Percentiles rank a stretch among this genome's conserved stretches.
Conservation (phyloP, 2,888 invertebrate species). For the Sesia bembeciformis region DNA sequence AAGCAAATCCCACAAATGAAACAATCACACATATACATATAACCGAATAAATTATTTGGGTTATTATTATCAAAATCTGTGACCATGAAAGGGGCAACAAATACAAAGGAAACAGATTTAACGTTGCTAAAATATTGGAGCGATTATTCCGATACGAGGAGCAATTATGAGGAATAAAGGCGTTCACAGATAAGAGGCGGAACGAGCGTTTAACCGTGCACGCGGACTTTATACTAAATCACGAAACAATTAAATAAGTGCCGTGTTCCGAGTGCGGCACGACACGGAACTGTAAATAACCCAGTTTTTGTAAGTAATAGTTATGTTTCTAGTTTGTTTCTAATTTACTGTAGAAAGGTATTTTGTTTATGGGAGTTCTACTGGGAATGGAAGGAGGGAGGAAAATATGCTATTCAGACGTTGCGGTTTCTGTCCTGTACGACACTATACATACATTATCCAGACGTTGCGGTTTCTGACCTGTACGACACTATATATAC, state of each 20-base stretch:
- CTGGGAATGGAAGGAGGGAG: too few species aligned
- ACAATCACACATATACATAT: too few species aligned
- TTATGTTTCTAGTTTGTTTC: background rate
- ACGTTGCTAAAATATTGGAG: background rate
- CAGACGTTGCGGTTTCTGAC: too few species aligned
- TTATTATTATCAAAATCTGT: too few species aligned
- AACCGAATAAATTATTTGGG: too few species aligned
- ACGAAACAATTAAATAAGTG: conserved; percentile 6
- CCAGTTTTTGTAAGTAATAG: background rate
- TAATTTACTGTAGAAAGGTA: background rate
- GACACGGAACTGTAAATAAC: background rate
- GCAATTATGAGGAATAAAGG: background rate
- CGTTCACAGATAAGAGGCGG: conserved; percentile 9
- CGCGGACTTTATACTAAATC: conserved; percentile 9
- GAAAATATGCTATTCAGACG: too few species aligned
- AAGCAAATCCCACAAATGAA: too few species aligned
- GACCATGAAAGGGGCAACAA: background rate
- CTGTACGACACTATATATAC: too few species aligned
- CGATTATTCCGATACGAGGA: background rate
- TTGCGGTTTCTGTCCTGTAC: too few species aligned
- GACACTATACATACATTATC: too few species aligned
- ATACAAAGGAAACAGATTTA: background rate
- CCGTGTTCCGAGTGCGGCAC: background rate
- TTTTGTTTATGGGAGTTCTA: too few species aligned
- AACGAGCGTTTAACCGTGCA: conserved; percentile 3